phyloP scores from a whole-genome alignment of 2,113 vertebrate species.

The Aspidoscelis tigris region DNA sequence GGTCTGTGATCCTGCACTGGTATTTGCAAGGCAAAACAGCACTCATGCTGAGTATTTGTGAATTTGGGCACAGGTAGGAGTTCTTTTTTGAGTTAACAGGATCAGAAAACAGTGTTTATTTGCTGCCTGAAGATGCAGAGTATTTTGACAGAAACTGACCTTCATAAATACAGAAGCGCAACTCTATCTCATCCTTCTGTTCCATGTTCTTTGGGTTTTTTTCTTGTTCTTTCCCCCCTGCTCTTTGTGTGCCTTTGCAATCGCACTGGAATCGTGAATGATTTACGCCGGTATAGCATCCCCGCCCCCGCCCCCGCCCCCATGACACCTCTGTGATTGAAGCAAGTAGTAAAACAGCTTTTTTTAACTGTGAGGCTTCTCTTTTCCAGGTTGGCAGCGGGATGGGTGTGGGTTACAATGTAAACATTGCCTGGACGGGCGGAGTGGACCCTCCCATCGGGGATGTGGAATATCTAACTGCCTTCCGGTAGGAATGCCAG shows the following conservation, averaged over 20 bases:
- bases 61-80: too few species aligned
- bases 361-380: neutral
- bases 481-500: slow-evolving; percentile 79
- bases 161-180: too few species aligned
- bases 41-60: too few species aligned
- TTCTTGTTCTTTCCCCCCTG: neutral
- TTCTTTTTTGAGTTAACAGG: too few species aligned
- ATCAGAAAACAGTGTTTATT: too few species aligned
- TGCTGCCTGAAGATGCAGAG: too few species aligned
- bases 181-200: too few species aligned
- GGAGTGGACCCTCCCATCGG: slow-evolving; percentile 87
- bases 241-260: neutral
- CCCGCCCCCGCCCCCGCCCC: neutral
- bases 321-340: neutral
- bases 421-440: slow-evolving; percentile 89
- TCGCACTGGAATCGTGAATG: too few species aligned
- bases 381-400: slow-evolving; percentile 83
- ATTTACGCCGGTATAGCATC: neutral
- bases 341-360: neutral
- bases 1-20: too few species aligned
- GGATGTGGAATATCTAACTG: slow-evolving; percentile 87
- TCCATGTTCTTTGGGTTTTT: too few species aligned
- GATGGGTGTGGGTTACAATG: slow-evolving; percentile 84
- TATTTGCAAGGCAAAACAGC: too few species aligned
- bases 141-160: too few species aligned